phyloP scores from a whole-genome alignment of 2,113 vertebrate species.

The Lepidothrix coronata region DNA sequence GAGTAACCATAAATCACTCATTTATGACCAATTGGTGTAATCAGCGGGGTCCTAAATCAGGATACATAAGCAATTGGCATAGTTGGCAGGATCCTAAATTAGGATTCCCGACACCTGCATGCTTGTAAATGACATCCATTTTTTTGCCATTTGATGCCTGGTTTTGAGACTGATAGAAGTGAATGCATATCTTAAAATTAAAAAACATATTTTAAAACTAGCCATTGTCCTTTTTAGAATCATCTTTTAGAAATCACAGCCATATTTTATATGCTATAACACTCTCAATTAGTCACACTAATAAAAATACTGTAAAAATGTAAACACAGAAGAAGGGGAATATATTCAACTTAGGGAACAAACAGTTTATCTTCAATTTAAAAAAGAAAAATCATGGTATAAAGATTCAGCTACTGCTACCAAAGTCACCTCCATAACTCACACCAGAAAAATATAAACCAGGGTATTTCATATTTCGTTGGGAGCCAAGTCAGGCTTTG shows the following conservation, averaged over 20 bases:
- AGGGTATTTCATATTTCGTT: slow-evolving; percentile 23
- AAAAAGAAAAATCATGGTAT: background rate
- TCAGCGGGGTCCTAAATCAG: background rate
- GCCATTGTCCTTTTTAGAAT: background rate
- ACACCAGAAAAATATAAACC: slow-evolving; percentile 42
- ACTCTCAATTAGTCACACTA: background rate
- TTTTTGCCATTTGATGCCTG: background rate
- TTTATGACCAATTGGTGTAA: background rate
- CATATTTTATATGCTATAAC: background rate
- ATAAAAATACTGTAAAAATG: background rate
- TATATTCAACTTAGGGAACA: background rate
- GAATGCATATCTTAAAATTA: background rate
- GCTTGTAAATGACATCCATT: background rate
- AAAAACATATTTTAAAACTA: background rate
- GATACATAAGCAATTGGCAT: background rate
- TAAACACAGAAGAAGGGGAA: background rate
- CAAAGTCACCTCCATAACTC: background rate
- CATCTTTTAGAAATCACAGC: background rate
- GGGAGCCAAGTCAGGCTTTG: slow-evolving; percentile 54
- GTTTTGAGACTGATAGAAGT: background rate
- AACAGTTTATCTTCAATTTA: background rate
- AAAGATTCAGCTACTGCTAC: background rate
- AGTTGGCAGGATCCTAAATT: background rate
- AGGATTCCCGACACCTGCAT: background rate
- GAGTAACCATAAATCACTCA: background rate